Conservation (phyloP, 2,797 vertebrate species). For the Orestias chungarensis region DNA sequence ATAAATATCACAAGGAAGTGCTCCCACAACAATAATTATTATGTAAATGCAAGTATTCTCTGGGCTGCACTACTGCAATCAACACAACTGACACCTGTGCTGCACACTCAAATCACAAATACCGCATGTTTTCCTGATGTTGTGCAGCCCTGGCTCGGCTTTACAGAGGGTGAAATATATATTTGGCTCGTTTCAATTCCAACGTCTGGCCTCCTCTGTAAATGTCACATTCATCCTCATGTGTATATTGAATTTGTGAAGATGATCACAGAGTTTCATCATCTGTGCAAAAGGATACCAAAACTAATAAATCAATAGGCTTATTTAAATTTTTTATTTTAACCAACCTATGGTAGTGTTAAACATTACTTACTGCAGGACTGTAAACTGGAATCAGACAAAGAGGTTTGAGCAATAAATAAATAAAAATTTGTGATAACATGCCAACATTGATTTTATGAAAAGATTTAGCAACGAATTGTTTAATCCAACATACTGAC, state of each 20-base stretch:
- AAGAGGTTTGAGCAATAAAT: too few species aligned
- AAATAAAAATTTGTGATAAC: too few species aligned
- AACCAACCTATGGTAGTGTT: neutral
- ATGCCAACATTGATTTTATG: neutral
- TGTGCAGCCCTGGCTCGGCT: neutral
- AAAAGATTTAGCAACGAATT: slow-evolving; percentile 2
- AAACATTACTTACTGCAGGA: neutral
- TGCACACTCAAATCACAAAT: neutral
- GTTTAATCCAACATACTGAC: neutral
- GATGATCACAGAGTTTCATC: too few species aligned
- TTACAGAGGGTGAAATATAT: neutral
- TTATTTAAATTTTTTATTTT: neutral
- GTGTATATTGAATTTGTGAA: too few species aligned
- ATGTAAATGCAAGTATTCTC: neutral
- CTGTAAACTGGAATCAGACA: neutral
- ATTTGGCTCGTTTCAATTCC: neutral
- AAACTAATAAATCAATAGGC: neutral
- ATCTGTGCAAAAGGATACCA: neutral
- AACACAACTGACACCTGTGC: neutral
- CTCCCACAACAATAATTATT: neutral
- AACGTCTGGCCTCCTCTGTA: neutral
- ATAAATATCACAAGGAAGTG: neutral
- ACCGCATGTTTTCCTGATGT: neutral
- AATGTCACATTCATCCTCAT: neutral
- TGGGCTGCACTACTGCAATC: neutral